Evolutionary conservation across 2,113 vertebrate genomes (phyloP), one percentile per base, ranked within the genome.

Genomic region (Nymphicus hollandicus): DNA sequence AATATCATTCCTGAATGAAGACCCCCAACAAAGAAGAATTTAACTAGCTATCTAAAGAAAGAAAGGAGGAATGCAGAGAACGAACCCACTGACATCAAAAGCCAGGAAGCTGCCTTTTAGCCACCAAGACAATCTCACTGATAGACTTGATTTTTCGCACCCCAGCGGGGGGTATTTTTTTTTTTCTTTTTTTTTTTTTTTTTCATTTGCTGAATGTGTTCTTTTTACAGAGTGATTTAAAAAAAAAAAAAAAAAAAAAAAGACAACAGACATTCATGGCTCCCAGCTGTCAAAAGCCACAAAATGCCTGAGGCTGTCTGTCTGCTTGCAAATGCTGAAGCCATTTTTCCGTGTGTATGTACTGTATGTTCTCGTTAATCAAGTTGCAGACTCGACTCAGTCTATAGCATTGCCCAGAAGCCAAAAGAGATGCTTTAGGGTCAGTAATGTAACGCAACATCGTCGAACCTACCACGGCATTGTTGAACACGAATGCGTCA

Each of bases 111-210:
- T 93, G 96, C 95, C 96, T 97, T 69, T 88, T 96, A 97, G 97
- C 82, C 93, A 96, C 66, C 24, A 50, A 87, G 93, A 81, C 87
- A 93, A 96, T 93, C 85, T 92, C 55, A 2, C 78, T 91, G 90
- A 96, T 93, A 87, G 83, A 86, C 93, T 95, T 92, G 91, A 89
- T 91, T 97, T 97, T 96, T 97, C 96, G 96, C 95, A 96, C 91
- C 93, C 95, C 93, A 96, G 86, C 58, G 44, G 29, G 85, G 78
- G 95, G 70, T 90, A 92, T 90, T 71, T 71, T 93, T 96, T 96
- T 95, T 69, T 89, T 84, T 82, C 7, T 87, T 41, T 64, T 53
- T 79, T 73, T 56, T 65, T 41, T 41, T 49, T 28, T 53, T 88
- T 77, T 43, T 71, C 39, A 39, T 94, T 96, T 98, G 61, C 92